phyloP scores from a whole-genome alignment of 1,140 invertebrate genomes.

The Dufourea novaeangliae region DNA sequence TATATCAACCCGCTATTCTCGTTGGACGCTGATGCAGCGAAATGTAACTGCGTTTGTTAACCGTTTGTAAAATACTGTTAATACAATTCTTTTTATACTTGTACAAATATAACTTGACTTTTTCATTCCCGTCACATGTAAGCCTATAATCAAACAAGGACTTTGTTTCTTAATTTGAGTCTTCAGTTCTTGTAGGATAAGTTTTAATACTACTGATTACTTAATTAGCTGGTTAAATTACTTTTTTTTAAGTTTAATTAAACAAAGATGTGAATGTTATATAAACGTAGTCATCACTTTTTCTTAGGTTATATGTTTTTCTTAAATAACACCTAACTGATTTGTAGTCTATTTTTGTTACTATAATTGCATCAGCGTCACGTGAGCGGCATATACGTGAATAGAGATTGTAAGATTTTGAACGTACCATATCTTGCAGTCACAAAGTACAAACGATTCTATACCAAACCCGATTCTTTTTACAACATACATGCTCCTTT shows the following conservation, averaged over 20 bases:
- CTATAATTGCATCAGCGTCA: not conserved
- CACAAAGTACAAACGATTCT: not conserved
- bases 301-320: too few relatives aligned
- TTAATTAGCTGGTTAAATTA: too few relatives aligned
- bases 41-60: constrained; percentile 39
- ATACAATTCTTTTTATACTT: constrained; percentile 37
- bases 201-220: too few relatives aligned
- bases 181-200: too few relatives aligned
- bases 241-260: not conserved
- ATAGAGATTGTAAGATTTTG: not conserved
- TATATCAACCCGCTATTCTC: constrained; percentile 11
- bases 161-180: not conserved
- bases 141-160: not conserved
- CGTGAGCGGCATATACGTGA: not conserved
- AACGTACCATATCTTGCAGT: constrained; percentile 1
- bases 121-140: not conserved
- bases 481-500: not conserved
- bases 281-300: not conserved
- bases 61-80: constrained; percentile 42
- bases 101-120: constrained; percentile 11
- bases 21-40: constrained; percentile 21
- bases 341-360: not conserved
- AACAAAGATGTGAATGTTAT: not conserved
- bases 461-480: not conserved
- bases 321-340: not conserved